Base-by-base conservation (phyloP, 2,113 vertebrate genomes). In the Colossoma macropomum region DNA sequence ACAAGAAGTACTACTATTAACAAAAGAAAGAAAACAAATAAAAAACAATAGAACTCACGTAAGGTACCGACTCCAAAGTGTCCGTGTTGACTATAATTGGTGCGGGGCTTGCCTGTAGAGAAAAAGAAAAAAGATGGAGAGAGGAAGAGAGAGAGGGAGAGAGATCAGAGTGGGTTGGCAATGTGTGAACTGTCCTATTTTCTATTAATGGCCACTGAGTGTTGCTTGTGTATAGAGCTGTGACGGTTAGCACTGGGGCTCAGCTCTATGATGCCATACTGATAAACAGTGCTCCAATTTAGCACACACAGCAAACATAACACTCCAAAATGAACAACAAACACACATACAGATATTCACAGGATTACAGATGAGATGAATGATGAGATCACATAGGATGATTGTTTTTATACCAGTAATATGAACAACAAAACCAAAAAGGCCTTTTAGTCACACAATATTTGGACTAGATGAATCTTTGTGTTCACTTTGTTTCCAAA, bases 61-160 rank as follows among this genome's bases (percentile, higher is more conserved):
- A 98, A 88, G 97, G 97, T 90, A 96, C 95, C 7, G 97, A 97
- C 82, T 98, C 97, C 96, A 99, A 91, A n/a, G 96, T 97, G 91
- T 98, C 97, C 90, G 97, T 98, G 92, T 99, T 98, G 92, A 98
- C 96, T 90, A 99, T 97, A 89, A 98, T 97, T 82, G 97, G 97
- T 86, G 97, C 96, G 87, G 97, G 97, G 74, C 96, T 98, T 82
- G 97, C 97, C 97, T 99, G 88, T 84, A 88, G 91, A 84, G 79
- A 80, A 74, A 68, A 19, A 69, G 34, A 75, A 75, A 72, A 48
- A 84, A 75, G 75, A 6, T 63, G 82, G 34, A 90, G 60, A 88
- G 41, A 85, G 65, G 62, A 34, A 77, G 63, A 45, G 27, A 59
- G 50, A 48, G 17, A 80, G 79, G 72, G 81, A 72, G 70, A 87